These are phyloP conservation scores for Podotricha telesiphe DNA, from an alignment of 2,888 invertebrate genomes.

Conservation along the genomic window DNA sequence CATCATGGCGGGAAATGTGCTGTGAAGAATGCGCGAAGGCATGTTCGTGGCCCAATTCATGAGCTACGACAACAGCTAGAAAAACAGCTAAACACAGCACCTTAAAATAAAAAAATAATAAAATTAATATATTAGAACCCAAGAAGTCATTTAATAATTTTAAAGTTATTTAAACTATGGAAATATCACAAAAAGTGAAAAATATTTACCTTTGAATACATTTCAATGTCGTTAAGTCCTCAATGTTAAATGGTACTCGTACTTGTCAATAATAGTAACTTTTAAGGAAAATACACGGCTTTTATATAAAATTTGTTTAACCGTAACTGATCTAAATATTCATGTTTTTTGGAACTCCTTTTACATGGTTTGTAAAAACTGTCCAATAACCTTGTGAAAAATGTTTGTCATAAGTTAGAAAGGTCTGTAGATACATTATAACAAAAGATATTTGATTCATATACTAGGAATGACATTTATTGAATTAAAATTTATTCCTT, in stretches of 20 bases:
- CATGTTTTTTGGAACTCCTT: slow-evolving; percentile 13
- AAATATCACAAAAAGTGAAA: not conserved
- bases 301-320: slow-evolving; percentile 15
- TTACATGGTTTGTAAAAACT: slow-evolving; percentile 11
- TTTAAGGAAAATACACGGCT: slow-evolving; percentile 7
- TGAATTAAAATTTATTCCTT: not conserved
- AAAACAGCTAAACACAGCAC: slow-evolving; percentile 45
- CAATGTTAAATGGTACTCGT: slow-evolving; percentile 4
- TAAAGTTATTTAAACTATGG: not conserved
- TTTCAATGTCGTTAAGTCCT: not conserved
- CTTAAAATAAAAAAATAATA: slow-evolving; percentile 29
- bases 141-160: not conserved
- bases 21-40: slow-evolving; percentile 67
- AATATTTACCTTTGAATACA: slow-evolving; percentile 12
- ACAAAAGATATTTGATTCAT: slow-evolving; percentile 1
- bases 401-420: slow-evolving; percentile 20
- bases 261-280: not conserved
- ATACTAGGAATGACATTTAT: not conserved
- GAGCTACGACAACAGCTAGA: slow-evolving; percentile 41
- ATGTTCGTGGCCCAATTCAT: slow-evolving; percentile 52
- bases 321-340: slow-evolving; percentile 13
- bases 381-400: slow-evolving; percentile 17
- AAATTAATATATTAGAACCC: no score
- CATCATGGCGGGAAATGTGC: slow-evolving; percentile 62
- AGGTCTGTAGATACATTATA: not conserved